Percentiles rank a stretch among this genome's conserved stretches.
These are phyloP conservation scores for Gadopsis marmoratus DNA, from an alignment of 2,797 vertebrate species.

Conservation along the genomic window DNA sequence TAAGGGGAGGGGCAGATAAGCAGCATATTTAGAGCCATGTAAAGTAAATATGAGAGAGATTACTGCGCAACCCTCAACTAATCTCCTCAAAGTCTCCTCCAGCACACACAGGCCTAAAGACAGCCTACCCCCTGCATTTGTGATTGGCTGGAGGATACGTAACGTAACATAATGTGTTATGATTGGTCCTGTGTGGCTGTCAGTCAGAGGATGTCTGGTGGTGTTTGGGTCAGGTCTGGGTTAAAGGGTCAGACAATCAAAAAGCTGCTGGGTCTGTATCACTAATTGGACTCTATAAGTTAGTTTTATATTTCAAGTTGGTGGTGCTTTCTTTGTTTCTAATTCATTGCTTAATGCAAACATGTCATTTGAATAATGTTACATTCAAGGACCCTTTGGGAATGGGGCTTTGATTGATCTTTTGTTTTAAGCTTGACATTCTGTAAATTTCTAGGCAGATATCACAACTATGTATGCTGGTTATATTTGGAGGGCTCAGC, in stretches of 20 bases:
- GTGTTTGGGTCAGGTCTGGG: conserved; percentile 34
- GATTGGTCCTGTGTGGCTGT: conserved; percentile 57
- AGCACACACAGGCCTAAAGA: conserved; percentile 40
- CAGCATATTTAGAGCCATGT: conserved; percentile 71
- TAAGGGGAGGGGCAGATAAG: conserved; percentile 52
- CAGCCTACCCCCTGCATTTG: conserved; percentile 24
- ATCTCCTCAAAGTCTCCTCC: conserved; percentile 68
- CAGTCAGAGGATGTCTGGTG: conserved; percentile 24
- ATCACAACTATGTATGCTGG: neutral
- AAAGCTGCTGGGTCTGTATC: neutral
- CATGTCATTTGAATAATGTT: neutral
- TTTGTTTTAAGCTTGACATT: conserved; percentile 4
- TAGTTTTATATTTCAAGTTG: neutral
- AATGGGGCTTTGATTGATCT: neutral
- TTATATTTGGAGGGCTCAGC: neutral
- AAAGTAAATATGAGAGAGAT: conserved; percentile 78
- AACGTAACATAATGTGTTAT: conserved; percentile 5
- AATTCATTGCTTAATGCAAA: conserved; percentile 4
- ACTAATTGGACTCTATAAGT: conserved; percentile 8
- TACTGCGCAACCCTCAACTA: conserved; percentile 61
- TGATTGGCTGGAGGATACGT: conserved; percentile 46
- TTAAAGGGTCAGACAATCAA: conserved; percentile 28
- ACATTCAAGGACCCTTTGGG: neutral
- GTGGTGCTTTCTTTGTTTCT: neutral
- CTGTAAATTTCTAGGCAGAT: neutral